Base-by-base conservation (phyloP, 2,888 invertebrate genomes). In the Cerastis leucographa region DNA sequence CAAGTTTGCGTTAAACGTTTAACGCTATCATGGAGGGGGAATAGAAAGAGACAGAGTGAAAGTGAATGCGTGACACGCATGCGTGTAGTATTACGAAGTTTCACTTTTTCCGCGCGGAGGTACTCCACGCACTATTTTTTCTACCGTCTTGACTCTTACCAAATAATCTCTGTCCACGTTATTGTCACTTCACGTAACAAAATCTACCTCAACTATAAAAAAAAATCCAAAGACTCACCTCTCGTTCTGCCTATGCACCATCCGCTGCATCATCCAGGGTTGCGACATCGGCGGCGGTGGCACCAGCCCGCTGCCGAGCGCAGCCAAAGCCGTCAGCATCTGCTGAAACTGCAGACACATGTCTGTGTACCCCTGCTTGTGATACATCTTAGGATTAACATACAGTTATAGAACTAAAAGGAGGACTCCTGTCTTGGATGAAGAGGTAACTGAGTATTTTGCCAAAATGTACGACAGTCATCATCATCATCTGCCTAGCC, bases 241-340 rank as follows among this genome's bases (percentile, higher is more conserved):
- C 75, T 95, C 95, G n/a, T 91, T 88, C 78, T 90, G 94, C 78
- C 94, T 86, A 35, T 90, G 94, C 78, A 93, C 93, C 83, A 97
- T 93, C 87, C 97, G 94, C 88, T 97, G 97, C 92, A 97, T 94
- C 94, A 97, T 94, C 95, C 95, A 95, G 80, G 96, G 95, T 83
- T 94, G 96, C 70, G 97, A 95, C 85, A 97, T 94, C 79, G 97
- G 95, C 79, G 97, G 95, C 74, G 97, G 96, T 78, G 96, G 94
- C 92, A 97, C 94, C 90, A 96, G 91, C 76, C 97, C 97, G 86
- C 97, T 97, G 86, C 97, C 97, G 86, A 98, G 95, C 86, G 98
- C 97, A 85, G 98, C 98, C 91, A 97, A 96, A 71, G 97, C 97
- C 88, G 98, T 98, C 97, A 98, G 97, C 94, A 97, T 97, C 95